Conservation (phyloP, 2,113 vertebrate species). For the Antennarius striatus region DNA sequence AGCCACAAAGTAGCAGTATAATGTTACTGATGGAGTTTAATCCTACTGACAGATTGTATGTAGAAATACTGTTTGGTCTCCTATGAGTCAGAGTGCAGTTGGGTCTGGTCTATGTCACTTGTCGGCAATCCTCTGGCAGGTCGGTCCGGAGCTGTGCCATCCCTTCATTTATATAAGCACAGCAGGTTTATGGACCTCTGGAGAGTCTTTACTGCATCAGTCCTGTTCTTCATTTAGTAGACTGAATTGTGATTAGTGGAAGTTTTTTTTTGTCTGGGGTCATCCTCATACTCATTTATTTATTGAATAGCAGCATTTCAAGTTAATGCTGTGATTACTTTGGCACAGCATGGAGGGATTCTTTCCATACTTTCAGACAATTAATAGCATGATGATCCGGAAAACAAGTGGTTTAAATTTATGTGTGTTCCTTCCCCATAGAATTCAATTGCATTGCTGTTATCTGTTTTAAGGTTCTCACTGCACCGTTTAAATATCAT, state of each 20-base stretch:
- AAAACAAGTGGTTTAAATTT: too few species aligned
- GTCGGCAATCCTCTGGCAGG: constrained; percentile 12
- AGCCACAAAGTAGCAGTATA: too few species aligned
- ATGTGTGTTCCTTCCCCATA: too few species aligned
- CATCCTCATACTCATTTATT: constrained; percentile 4
- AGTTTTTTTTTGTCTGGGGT: constrained; percentile 27
- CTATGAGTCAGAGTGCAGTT: not conserved
- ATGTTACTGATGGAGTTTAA: not conserved
- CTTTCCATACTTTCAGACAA: too few species aligned
- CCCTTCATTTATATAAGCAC: constrained; percentile 38
- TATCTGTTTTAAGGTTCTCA: too few species aligned
- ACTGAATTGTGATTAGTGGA: constrained; percentile 42
- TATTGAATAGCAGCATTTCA: constrained; percentile 17
- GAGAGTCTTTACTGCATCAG: not conserved
- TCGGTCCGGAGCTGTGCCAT: constrained; percentile 22
- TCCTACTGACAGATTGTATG: constrained; percentile 5
- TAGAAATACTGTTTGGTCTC: constrained; percentile 19
- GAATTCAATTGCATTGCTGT: too few species aligned
- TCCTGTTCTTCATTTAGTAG: constrained; percentile 10
- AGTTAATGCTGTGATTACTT: constrained; percentile 16
- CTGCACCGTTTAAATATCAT: too few species aligned
- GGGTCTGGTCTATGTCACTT: constrained; percentile 45
- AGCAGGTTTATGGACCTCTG: constrained; percentile 22
- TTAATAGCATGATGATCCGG: too few species aligned
- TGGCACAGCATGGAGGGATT: not conserved